These are phyloP conservation scores for Hipparchia semele DNA, from an alignment of 2,888 invertebrate species.

Conservation along the genomic window DNA sequence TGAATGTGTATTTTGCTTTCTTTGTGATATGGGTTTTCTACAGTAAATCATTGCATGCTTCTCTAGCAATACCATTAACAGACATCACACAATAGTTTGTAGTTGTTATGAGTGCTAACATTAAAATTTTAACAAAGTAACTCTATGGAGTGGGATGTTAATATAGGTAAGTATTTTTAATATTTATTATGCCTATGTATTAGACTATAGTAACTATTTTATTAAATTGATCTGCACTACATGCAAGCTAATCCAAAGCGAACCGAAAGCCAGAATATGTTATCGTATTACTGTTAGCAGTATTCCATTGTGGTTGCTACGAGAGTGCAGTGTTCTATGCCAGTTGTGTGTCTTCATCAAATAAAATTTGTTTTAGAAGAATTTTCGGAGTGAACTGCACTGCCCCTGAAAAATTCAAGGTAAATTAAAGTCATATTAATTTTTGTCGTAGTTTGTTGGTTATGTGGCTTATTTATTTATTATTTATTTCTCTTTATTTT, in stretches of 20 bases:
- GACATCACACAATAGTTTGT: conserved; percentile 2
- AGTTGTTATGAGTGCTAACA: conserved; percentile 56
- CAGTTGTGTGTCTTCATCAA: conserved; percentile 48
- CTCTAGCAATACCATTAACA: conserved; percentile 41
- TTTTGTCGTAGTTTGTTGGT: conserved; percentile 71
- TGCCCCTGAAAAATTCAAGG: conserved; percentile 54
- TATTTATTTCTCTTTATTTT: conserved; percentile 74
- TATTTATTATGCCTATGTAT: conserved; percentile 46
- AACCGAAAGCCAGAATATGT: conserved; percentile 27
- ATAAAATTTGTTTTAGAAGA: conserved; percentile 59
- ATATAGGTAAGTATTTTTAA: conserved; percentile 68
- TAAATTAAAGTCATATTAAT: conserved; percentile 63
- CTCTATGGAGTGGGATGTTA: conserved; percentile 54
- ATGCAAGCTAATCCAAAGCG: conserved; percentile 47
- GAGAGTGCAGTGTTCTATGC: conserved; percentile 42
- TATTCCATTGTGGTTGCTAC: conserved; percentile 39
- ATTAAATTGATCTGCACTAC: conserved; percentile 51
- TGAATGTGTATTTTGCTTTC: conserved; percentile 57
- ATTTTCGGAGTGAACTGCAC: conserved; percentile 44
- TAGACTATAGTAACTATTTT: conserved; percentile 32
- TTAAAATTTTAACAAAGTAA: conserved; percentile 54
- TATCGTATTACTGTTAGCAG: conserved; percentile 42
- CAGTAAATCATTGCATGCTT: conserved; percentile 66
- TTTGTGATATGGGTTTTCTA: conserved; percentile 62
- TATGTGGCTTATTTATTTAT: conserved; percentile 81